Conservation (phyloP, 2,113 vertebrate species). For the Crypturellus undulatus region DNA sequence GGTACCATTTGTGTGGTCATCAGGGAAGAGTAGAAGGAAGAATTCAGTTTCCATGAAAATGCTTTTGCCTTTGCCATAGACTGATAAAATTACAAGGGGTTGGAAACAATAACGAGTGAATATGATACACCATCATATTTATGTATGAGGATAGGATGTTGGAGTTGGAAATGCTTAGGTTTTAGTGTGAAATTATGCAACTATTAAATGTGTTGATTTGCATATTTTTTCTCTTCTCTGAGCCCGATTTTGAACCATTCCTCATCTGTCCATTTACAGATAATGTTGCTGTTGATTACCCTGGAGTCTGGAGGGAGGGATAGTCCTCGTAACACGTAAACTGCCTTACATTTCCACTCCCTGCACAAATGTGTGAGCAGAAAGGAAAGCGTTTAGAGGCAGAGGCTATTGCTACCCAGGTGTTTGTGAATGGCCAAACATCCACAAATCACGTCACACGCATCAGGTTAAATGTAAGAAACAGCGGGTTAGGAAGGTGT, state of each 20-base stretch:
- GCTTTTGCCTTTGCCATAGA: not conserved
- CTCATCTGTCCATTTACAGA: slow-evolving; percentile 48
- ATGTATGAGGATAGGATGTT: not conserved
- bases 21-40: not conserved
- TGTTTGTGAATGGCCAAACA: not conserved
- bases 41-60: not conserved
- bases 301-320: not conserved
- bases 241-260: slow-evolving; percentile 25
- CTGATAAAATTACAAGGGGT: not conserved
- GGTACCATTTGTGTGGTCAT: not conserved
- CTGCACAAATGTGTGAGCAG: not conserved
- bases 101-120: not conserved
- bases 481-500: not conserved
- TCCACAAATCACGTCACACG: not conserved
- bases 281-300: slow-evolving; percentile 30
- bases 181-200: slow-evolving; percentile 46
- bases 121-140: slow-evolving; percentile 1
- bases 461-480: not conserved
- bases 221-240: slow-evolving; percentile 15
- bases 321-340: not conserved
- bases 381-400: not conserved
- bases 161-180: slow-evolving; percentile 4
- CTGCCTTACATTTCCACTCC: not conserved
- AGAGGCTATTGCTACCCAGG: rapidly evolving
- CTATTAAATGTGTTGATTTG: slow-evolving; percentile 48